Percentiles rank a stretch among this genome's conserved stretches.
phyloP scores from a whole-genome alignment of 2,113 vertebrate species.

The human region GRCh38 chr13:48402001-48402500 shows the following conservation, averaged over 20 bases:
- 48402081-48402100: slow-evolving; percentile 9
- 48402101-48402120: slow-evolving; percentile 4
- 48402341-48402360: not conserved
- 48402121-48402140: not conserved
- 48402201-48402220: not conserved
- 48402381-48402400: too few relatives aligned
- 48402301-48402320: not conserved
- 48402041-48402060: slow-evolving; percentile 48
- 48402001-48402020: slow-evolving; percentile 16
- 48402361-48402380: not conserved
- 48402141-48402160: not conserved
- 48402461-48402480: too few relatives aligned
- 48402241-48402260: not conserved
- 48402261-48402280: not conserved
- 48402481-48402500: too few relatives aligned
- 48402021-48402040: slow-evolving; percentile 28
- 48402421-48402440: too few relatives aligned
- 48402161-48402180: slow-evolving; percentile 37
- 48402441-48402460: too few relatives aligned
- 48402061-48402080: not conserved
- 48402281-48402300: slow-evolving; percentile 27
- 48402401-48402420: too few relatives aligned
- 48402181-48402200: not conserved
- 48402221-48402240: not conserved
- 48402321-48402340: not conserved